Percentiles rank a stretch among this genome's conserved stretches.
These are phyloP conservation scores for Drosophila dives DNA, from an alignment of 2,888 invertebrate species.

Conservation along the genomic window DNA sequence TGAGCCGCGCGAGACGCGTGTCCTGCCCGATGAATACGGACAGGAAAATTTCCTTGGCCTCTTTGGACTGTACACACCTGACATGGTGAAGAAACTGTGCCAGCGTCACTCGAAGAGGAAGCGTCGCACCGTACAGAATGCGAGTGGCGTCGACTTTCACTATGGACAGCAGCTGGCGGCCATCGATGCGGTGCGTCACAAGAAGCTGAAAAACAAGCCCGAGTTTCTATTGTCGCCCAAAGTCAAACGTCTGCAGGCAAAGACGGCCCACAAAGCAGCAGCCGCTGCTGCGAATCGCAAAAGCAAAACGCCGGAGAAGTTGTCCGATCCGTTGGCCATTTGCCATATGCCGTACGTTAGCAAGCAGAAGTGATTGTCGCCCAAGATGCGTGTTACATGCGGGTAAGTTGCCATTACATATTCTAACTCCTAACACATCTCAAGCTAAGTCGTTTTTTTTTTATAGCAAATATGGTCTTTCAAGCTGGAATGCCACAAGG, in stretches of 20 bases:
- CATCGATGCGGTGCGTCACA: conserved; percentile 75
- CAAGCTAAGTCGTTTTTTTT: neutral
- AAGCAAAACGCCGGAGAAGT: conserved; percentile 57
- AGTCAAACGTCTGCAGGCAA: conserved; percentile 49
- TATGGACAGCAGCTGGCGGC: conserved; percentile 79
- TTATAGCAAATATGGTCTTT: too few species aligned
- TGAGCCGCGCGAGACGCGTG: conserved; percentile 72
- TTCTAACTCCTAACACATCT: neutral
- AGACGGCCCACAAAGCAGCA: conserved; percentile 55
- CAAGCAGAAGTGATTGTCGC: conserved; percentile 77
- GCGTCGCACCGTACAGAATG: conserved; percentile 82
- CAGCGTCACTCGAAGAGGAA: conserved; percentile 84
- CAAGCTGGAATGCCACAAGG: conserved; percentile 40
- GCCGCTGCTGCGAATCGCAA: conserved; percentile 29
- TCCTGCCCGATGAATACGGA: conserved; percentile 72
- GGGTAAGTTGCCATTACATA: conserved; percentile 50
- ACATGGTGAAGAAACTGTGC: conserved; percentile 76
- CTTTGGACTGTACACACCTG: conserved; percentile 81
- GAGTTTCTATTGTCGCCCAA: conserved; percentile 82
- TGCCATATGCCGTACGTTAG: conserved; percentile 26
- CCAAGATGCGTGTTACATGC: conserved; percentile 62
- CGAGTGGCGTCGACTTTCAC: conserved; percentile 83
- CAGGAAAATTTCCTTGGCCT: conserved; percentile 82
- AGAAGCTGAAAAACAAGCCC: conserved; percentile 77
- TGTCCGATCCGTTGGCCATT: conserved; percentile 9